Evolutionary conservation across 2,113 vertebrate genomes (phyloP).

Genomic region (Toxostoma redivivum): DNA sequence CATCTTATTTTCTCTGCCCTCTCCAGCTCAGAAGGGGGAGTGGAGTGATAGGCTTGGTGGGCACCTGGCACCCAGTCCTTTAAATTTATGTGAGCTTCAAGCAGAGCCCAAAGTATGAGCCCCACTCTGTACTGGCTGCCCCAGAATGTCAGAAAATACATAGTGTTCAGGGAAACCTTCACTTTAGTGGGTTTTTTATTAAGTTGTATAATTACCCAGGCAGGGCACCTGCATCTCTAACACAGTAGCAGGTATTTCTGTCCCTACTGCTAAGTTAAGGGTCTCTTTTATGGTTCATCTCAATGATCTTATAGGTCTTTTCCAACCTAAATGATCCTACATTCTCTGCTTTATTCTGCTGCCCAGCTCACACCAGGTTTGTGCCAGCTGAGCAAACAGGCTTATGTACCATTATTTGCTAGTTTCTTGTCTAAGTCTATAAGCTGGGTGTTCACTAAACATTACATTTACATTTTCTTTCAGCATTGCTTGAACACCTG

Average conservation of each 20-base stretch:
- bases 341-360: neutral
- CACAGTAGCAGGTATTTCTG: neutral
- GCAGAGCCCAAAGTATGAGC: neutral
- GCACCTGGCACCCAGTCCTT: fast-evolving
- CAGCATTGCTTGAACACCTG: neutral
- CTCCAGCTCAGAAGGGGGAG: neutral
- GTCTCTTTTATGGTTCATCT: neutral
- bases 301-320: fast-evolving
- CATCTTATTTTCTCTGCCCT: neutral
- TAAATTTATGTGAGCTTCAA: neutral
- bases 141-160: neutral
- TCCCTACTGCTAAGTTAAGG: neutral
- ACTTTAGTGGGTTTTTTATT: neutral
- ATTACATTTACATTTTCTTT: neutral
- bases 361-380: neutral
- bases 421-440: neutral
- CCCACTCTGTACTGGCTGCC: neutral
- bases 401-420: neutral
- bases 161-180: neutral
- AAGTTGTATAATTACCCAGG: neutral
- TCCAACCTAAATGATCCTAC: neutral
- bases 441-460: neutral
- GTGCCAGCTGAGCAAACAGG: neutral
- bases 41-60: neutral
- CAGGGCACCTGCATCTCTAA: neutral